Evolutionary conservation across 2,888 invertebrate genomes (phyloP), one percentile per base, ranked within the genome.

Genomic region (Hymenopus coronatus): DNA sequence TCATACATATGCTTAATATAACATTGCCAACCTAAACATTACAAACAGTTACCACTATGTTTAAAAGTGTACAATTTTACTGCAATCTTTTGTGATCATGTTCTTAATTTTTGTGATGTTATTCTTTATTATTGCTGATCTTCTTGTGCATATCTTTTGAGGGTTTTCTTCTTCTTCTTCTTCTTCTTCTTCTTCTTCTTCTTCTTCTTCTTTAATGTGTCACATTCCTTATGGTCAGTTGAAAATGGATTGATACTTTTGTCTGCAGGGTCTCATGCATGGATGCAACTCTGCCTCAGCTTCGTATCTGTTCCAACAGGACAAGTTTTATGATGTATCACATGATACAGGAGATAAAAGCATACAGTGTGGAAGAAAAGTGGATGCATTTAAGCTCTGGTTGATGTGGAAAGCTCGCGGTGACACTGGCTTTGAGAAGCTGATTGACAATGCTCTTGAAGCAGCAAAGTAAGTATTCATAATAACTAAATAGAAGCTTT

Each of bases 341-440:
- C 97, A 96, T 92, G 97, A 97, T 91, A 96, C 96, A 0, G 97
- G 97, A 0, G 97, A 97, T 92, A 98, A 98, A 93, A 97, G 98
- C 94, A 95, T 96, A 27, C 98, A 98, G 92, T 99, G 98, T 92
- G 98, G 98, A 0, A 95, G 98, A 46, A 98, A 98, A 94, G 97
- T 97, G 88, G 98, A 99, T 92, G 96, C 97, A 1, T 96, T 98
- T 92, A 99, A 99, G 93, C 94, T 98, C 9, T 99, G 98, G 98
- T 93, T 98, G 90, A 97, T 98, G 96, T 97, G 98, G 96, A 97
- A 97, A 92, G 97, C 97, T 0, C 94, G 97, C 0, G 97, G 97
- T 0, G 95, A 95, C 86, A 92, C 92, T 0, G 96, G 96, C 0
- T 94, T 97, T 2, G 93, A 94, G 85, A 91, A 92, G 0, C 93